phyloP scores from a whole-genome alignment of 2,113 vertebrate genomes.

The Caretta caretta region DNA sequence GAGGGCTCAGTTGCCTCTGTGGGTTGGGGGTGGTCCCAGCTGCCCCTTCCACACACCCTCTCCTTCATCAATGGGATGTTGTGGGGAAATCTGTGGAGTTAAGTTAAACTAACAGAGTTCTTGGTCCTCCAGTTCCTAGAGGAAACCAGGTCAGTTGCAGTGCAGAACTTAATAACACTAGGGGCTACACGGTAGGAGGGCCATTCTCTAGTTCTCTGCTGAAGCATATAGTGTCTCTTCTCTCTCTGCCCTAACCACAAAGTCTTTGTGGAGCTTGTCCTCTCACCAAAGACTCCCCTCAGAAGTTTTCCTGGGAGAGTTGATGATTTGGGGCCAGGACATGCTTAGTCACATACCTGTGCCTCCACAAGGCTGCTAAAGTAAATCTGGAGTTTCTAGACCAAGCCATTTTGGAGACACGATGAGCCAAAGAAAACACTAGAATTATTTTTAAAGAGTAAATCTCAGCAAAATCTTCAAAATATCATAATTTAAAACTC shows the following conservation, averaged over 20 bases:
- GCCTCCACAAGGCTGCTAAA: neutral
- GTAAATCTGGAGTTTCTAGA: neutral
- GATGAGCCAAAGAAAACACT: neutral
- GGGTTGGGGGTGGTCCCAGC: neutral
- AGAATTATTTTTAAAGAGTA: neutral
- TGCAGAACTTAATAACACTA: neutral
- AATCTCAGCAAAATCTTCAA: neutral
- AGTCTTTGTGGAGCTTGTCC: neutral
- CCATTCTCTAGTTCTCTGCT: neutral
- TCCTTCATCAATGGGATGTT: neutral
- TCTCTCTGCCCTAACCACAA: neutral
- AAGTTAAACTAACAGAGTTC: neutral
- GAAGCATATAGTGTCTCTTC: neutral
- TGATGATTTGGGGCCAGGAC: neutral
- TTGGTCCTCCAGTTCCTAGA: neutral
- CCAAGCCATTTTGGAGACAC: neutral
- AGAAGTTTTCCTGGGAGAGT: neutral
- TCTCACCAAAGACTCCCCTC: neutral
- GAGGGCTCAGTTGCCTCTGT: neutral
- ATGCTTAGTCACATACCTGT: neutral
- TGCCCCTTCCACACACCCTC: neutral
- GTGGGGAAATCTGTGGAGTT: neutral
- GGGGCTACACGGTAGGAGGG: neutral
- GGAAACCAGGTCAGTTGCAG: neutral
- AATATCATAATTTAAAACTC: neutral